phyloP scores from a whole-genome alignment of 2,797 vertebrate species.

The Pantherophis vulpinus region DNA sequence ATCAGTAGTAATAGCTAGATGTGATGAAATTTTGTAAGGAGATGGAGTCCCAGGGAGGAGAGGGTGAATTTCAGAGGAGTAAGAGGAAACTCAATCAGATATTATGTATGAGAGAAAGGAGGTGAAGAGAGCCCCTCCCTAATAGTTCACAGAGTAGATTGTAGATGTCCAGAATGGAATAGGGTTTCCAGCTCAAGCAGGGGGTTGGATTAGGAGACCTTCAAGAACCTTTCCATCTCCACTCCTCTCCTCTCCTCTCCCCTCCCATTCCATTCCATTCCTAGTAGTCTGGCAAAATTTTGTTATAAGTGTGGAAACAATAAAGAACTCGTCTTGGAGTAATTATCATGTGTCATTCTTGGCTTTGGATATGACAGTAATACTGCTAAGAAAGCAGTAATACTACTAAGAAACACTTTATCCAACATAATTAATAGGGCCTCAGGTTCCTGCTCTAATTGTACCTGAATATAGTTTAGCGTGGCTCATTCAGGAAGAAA shows the following conservation, averaged over 20 bases:
- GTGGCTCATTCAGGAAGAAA: neutral
- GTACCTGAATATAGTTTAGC: neutral
- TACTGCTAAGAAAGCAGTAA: neutral
- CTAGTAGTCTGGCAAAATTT: neutral
- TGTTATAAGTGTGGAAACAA: neutral
- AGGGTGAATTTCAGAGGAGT: neutral
- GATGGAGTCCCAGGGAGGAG: neutral
- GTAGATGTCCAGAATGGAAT: neutral
- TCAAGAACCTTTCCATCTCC: too few relatives aligned
- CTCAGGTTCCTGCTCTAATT: neutral
- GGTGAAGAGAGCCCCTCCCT: neutral
- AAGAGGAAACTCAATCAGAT: neutral
- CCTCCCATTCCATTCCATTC: too few relatives aligned
- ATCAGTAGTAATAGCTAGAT: neutral
- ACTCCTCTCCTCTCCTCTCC: neutral
- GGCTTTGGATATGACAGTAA: neutral
- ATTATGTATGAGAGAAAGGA: neutral
- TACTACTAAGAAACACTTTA: neutral
- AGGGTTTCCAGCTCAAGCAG: neutral
- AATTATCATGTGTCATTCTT: neutral
- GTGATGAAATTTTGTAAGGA: neutral
- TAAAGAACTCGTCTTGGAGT: neutral
- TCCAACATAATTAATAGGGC: neutral
- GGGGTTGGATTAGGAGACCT: too few relatives aligned
- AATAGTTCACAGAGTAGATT: neutral